Evolutionary conservation across 2,113 vertebrate species (phyloP), one percentile per base, ranked within the genome.

Genomic region (Pithys albifrons): DNA sequence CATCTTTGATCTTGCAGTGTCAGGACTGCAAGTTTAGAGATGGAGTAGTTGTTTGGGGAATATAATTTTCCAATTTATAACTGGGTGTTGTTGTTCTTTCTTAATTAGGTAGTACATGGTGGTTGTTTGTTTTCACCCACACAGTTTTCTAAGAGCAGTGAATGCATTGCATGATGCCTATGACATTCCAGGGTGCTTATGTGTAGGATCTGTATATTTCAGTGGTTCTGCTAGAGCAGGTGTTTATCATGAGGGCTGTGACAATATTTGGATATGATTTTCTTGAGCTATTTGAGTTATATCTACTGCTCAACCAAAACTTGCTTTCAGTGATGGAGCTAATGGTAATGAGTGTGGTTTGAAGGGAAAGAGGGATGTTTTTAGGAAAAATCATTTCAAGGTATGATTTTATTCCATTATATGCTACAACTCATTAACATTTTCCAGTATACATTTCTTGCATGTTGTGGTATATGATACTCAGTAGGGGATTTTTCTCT

Each of bases 371-470:
- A 87, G 37, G 28, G 35, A 28, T 87, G 27, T 46, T 95, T 84
- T 57, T 81, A 94, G 69, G 69, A 92, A 89, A 95, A 95, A 81
- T 81, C 3, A 45, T 61, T 93, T 67, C 39, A 92, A 93, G 31
- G 41, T 48, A 89, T 37, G 33, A 66, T 73, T 93, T 91, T 79
- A 45, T 88, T 92, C 71, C 54, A 88, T 45, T 12, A 4, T 59
- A 88, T 81, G 35, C 67, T 64, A 48, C 31, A 57, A 77, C 33
- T 75, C 1, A 0, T 58, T 91, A 74, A 85, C 33, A 61, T 87
- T 91, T 95, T 93, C 83, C 77, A 45, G 39, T 41, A 45, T 31
- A 64, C 5, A 31, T 70, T 94, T 90, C 35, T 79, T 92, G 55
- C 51, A 43, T 29, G 37, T n/a, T 86, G 83, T 77, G 83, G 77